phyloP scores from a whole-genome alignment of 2,797 vertebrate species.

The Delichon dasypus region DNA sequence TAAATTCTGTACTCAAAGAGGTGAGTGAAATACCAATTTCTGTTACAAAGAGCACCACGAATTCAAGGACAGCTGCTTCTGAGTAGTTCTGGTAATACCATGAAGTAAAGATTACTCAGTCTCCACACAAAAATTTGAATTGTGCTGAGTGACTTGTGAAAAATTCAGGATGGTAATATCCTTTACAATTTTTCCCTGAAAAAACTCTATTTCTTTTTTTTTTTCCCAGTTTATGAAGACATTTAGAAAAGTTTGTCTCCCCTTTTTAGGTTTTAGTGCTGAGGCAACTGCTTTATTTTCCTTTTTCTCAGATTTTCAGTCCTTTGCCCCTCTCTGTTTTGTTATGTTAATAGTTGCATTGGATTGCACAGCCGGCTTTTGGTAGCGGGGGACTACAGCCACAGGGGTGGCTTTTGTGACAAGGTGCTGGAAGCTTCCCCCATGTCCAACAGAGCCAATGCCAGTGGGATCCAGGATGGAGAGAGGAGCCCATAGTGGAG shows the following conservation, averaged over 20 bases:
- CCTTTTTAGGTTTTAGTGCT: neutral
- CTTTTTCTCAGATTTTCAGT: neutral
- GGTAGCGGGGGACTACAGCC: rapidly evolving
- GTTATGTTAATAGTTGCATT: neutral
- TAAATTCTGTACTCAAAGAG: neutral
- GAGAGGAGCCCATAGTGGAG: neutral
- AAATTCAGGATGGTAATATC: neutral
- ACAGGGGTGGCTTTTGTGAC: neutral
- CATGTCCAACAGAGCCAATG: neutral
- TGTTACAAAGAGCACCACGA: neutral
- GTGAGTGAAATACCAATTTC: neutral
- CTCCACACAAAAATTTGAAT: neutral
- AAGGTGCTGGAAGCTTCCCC: neutral
- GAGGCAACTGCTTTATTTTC: neutral
- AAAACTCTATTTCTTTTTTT: neutral
- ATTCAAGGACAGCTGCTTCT: neutral
- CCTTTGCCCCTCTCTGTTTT: rapidly evolving
- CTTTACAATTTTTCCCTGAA: neutral
- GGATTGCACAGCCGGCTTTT: neutral
- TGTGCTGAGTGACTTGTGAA: neutral
- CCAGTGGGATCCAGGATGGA: neutral
- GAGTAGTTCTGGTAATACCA: neutral
- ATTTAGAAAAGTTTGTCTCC: neutral
- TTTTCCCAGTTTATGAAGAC: neutral
- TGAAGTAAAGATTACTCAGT: neutral